A percentile compares a stretch with the other conserved stretches of the same genome.
These are phyloP conservation scores for Lamprologus tigripictilis DNA, from an alignment of 2,113 vertebrate species.

Conservation along the genomic window DNA sequence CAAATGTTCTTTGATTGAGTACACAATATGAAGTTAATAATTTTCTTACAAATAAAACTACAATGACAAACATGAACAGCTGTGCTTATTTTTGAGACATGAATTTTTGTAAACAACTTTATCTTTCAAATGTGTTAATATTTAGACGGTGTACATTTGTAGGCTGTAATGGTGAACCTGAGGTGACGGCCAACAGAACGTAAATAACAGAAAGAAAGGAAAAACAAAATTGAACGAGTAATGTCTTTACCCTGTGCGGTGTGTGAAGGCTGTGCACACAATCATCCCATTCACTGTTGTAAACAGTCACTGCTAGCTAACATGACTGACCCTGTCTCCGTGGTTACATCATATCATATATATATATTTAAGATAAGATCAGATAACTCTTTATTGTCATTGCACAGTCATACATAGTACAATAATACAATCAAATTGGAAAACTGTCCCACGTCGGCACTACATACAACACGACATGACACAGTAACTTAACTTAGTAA, in stretches of 20 bases:
- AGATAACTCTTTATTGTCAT: background rate
- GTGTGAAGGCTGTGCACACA: background rate
- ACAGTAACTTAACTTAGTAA: background rate
- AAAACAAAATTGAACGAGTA: background rate
- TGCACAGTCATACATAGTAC: background rate
- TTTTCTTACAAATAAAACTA: background rate
- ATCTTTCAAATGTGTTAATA: background rate
- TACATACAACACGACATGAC: background rate
- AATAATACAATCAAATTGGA: background rate
- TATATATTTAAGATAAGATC: background rate
- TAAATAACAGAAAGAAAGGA: background rate
- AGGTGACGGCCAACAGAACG: background rate
- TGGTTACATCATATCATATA: background rate
- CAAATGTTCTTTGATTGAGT: background rate
- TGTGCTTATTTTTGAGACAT: background rate
- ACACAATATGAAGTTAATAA: background rate
- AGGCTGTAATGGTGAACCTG: background rate
- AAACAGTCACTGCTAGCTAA: background rate
- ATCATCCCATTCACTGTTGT: background rate
- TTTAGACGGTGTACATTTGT: background rate
- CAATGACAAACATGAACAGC: background rate
- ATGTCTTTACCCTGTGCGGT: background rate
- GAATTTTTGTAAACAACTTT: background rate
- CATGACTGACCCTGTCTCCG: background rate
- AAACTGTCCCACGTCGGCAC: background rate